Evolutionary conservation across 2,888 invertebrate species (phyloP), one percentile per base, ranked within the genome.

Genomic region (Brachyopa scutellaris): DNA sequence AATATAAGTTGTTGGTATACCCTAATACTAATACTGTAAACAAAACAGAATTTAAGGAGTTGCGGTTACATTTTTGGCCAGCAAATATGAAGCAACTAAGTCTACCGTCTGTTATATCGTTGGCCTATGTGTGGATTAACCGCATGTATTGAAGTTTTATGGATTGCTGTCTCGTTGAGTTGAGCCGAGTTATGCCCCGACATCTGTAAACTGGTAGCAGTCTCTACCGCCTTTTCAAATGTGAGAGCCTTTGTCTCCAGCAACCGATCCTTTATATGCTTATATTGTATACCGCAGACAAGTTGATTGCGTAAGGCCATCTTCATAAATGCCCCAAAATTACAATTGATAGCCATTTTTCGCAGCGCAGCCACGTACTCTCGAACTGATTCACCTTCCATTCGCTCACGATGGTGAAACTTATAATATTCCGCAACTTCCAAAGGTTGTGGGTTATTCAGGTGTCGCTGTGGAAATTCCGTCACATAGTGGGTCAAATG

Each of bases 381-480:
- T 2, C 47, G 21, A 40, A 67, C 42, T 26, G 67, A 40, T 67
- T 67, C 67, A 0, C 40, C 26, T 7, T 67, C 67, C 5, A 17
- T 3, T 40, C 53, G 42, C 8, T 33, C 51, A 15, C 42, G 40
- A 29, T 42, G 21, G 13, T 66, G 42, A 15, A 66, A 66, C 26
- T 66, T 66, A 19, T 66, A 51, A 15, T 66, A 66, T 40, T 66
- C 66, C 0, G 57, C 69, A 7, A 57, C 40, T 36, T 69, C 57
- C 11, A 67, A 40, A 13, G 57, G 80, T 47, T 67, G 45, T n/a
- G n/a, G n/a, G n/a, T n/a, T n/a, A n/a, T 23, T 47, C 47, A 2
- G 62, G 47, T 29, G 23, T 31, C 19, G 29, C 21, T 8, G 45
- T 13, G 1, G 33, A 45, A 13, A 62, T 59, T 19, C 42, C 29